phyloP scores from a whole-genome alignment of 1,140 invertebrate genomes.

The Procambarus virginalis region DNA sequence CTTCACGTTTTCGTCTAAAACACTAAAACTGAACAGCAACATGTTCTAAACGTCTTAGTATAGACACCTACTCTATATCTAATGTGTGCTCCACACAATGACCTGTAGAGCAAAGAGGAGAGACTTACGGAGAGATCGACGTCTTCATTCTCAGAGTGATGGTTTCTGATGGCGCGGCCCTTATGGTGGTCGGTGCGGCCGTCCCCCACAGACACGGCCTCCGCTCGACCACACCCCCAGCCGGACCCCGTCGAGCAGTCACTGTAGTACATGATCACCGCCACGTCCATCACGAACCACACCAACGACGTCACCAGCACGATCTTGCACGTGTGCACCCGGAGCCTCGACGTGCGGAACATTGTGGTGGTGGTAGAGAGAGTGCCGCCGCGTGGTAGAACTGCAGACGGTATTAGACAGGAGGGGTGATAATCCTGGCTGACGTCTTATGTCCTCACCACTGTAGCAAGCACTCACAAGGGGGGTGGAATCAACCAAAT shows the following conservation, averaged over 20 bases:
- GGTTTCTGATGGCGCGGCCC: conserved; percentile 60
- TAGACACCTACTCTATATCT: too few species aligned
- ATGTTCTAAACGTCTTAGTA: too few species aligned
- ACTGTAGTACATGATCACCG: conserved; percentile 93
- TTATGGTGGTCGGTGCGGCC: conserved; percentile 60
- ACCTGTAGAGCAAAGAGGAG: not conserved
- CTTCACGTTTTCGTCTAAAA: too few species aligned
- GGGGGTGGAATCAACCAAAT: too few species aligned
- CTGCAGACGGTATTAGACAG: too few species aligned
- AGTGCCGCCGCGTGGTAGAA: not conserved
- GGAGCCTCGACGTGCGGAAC: conserved; percentile 85
- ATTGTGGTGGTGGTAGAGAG: conserved; percentile 8
- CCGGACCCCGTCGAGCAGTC: conserved; percentile 79
- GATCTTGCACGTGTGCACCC: conserved; percentile 90
- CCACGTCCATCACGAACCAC: conserved; percentile 95
- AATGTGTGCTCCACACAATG: too few species aligned
- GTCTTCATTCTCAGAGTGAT: conserved; percentile 36
- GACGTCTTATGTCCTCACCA: too few species aligned
- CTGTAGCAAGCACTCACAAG: too few species aligned
- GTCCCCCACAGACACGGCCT: conserved; percentile 63
- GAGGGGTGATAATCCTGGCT: too few species aligned
- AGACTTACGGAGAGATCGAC: conserved; percentile 31
- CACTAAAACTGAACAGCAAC: too few species aligned
- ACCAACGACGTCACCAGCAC: conserved; percentile 94
- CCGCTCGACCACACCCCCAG: conserved; percentile 59